Percentiles rank a stretch among this genome's conserved stretches.
phyloP scores from a whole-genome alignment of 2,113 vertebrate species.

The Malaclemys terrapin region DNA sequence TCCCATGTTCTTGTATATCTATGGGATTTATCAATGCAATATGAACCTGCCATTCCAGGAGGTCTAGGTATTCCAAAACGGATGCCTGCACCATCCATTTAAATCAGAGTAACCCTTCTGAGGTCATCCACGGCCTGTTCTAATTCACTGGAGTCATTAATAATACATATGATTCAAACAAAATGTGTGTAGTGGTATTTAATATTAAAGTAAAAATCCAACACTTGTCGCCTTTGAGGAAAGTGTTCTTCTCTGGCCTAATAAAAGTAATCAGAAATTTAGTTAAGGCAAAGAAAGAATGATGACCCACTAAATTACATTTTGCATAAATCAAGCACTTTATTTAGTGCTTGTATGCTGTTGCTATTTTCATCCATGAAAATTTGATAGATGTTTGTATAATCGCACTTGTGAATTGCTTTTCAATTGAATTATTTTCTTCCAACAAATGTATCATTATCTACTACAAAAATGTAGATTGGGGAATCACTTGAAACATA shows the following conservation, averaged over 20 bases:
- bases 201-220: conserved; percentile 70
- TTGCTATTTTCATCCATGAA: conserved; percentile 40
- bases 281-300: conserved; percentile 52
- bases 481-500: conserved; percentile 75
- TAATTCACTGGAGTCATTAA: conserved; percentile 54
- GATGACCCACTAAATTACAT: conserved; percentile 46
- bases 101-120: conserved; percentile 52
- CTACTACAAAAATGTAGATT: conserved; percentile 34
- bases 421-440: conserved; percentile 56
- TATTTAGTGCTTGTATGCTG: conserved; percentile 29
- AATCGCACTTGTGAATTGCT: conserved; percentile 52
- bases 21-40: conserved; percentile 37
- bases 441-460: conserved; percentile 47
- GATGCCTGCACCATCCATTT: conserved; percentile 40
- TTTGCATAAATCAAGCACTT: conserved; percentile 53
- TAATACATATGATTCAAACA: conserved; percentile 63
- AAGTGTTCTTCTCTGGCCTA: conserved; percentile 55
- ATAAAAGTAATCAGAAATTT: conserved; percentile 66
- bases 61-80: conserved; percentile 46
- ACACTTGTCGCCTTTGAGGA: conserved; percentile 29
- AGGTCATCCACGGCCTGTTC: not conserved
- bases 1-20: not conserved
- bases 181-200: conserved; percentile 42
- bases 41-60: conserved; percentile 54
- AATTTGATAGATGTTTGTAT: conserved; percentile 36